These are phyloP conservation scores for Bursaphelenchus mucronatus DNA, from an alignment of 1,140 invertebrate species.

Conservation along the genomic window DNA sequence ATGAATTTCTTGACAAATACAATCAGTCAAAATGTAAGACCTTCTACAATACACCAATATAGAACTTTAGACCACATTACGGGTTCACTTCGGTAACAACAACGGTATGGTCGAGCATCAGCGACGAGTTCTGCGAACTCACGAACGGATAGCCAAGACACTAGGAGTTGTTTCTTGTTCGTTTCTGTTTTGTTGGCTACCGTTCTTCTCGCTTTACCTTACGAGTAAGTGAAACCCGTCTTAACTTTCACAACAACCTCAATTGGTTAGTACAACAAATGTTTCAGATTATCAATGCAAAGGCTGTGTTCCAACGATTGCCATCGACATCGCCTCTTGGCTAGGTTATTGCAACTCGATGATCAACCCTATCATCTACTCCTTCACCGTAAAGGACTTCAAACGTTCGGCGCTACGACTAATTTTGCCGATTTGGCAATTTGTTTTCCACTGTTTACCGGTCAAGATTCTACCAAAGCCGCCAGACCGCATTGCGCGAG, in stretches of 20 bases:
- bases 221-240: conserved; percentile 50
- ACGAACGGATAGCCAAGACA: conserved; percentile 65
- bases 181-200: conserved; percentile 65
- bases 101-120: conserved; percentile 61
- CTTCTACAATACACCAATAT: neutral
- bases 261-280: neutral
- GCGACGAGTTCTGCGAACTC: conserved; percentile 54
- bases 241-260: conserved; percentile 5
- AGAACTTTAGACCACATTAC: conserved; percentile 52
- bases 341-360: conserved; percentile 61
- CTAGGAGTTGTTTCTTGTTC: conserved; percentile 63
- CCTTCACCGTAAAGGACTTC: conserved; percentile 61
- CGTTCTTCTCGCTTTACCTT: conserved; percentile 64
- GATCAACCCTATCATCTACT: conserved; percentile 61
- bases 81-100: conserved; percentile 58
- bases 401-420: conserved; percentile 56
- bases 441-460: conserved; percentile 35
- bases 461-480: conserved; percentile 31
- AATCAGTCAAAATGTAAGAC: conserved; percentile 39
- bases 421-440: conserved; percentile 51
- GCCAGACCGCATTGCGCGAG: conserved; percentile 44
- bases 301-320: conserved; percentile 53
- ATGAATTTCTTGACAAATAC: conserved; percentile 60
- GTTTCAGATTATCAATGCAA: conserved; percentile 52
- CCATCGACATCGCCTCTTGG: conserved; percentile 59